Percentiles rank a stretch among this genome's conserved stretches.
These are phyloP conservation scores for Selene dorsalis DNA, from an alignment of 2,797 vertebrate genomes.

Conservation along the genomic window DNA sequence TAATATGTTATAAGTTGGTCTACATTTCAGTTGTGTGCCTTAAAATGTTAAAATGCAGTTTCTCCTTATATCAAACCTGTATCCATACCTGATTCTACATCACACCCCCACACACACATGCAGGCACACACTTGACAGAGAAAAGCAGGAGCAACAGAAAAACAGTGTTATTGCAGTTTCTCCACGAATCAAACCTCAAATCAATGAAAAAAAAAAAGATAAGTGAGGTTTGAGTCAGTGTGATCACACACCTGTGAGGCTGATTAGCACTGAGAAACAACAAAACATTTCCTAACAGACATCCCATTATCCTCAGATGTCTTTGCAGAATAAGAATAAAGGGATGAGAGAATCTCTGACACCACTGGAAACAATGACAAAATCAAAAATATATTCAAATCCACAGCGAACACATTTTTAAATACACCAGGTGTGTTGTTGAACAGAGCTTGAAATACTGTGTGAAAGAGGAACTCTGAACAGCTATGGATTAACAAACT, in stretches of 20 bases:
- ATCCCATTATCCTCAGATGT: background rate
- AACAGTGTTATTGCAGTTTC: background rate
- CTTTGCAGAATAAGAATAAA: background rate
- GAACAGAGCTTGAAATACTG: background rate
- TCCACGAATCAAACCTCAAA: constrained; percentile 11
- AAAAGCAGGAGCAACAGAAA: too few species aligned
- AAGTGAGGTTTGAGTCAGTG: background rate
- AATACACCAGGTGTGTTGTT: background rate
- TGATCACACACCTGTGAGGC: background rate
- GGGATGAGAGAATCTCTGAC: too few species aligned
- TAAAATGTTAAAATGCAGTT: background rate
- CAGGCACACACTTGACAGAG: too few species aligned
- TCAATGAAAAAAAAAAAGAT: constrained; percentile 18
- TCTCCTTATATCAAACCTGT: background rate
- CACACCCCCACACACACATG: background rate
- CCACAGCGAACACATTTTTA: background rate
- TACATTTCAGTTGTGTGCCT: background rate
- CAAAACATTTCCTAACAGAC: background rate
- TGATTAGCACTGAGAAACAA: background rate
- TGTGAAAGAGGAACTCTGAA: too few species aligned
- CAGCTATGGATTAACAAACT: too few species aligned
- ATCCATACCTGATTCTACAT: background rate
- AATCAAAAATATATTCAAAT: background rate
- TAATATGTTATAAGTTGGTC: background rate
- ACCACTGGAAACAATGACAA: too few species aligned